Evolutionary conservation across 2,113 vertebrate genomes (phyloP).

Genomic region (Phalacrocorax pelagicus): DNA sequence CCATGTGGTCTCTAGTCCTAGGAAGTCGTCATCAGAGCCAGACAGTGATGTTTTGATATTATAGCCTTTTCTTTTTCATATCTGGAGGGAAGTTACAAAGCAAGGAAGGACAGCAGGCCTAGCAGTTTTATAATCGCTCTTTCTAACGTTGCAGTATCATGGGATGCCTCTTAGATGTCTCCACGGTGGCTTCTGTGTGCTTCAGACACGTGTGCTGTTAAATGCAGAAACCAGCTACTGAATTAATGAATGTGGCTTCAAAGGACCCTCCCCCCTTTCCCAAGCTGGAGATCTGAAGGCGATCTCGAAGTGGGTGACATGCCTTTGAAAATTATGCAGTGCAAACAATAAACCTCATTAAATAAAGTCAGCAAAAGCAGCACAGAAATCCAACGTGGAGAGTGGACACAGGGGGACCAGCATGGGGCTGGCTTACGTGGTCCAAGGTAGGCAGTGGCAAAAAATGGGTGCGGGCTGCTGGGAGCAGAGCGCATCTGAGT

Average conservation of each 20-base stretch:
- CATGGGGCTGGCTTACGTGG: background rate
- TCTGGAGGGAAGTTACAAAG: constrained; percentile 66
- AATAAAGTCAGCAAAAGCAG: constrained; percentile 59
- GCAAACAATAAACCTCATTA: constrained; percentile 78
- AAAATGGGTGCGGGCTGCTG: accelerated
- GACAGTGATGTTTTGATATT: constrained; percentile 72
- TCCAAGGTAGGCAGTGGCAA: background rate
- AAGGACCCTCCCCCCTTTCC: constrained; percentile 68
- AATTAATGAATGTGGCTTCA: constrained; percentile 79
- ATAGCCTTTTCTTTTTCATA: constrained; percentile 52
- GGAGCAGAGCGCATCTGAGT: accelerated
- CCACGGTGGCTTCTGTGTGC: constrained; percentile 65
- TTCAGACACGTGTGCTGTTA: constrained; percentile 69
- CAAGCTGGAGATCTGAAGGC: constrained; percentile 73
- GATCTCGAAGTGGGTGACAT: constrained; percentile 65
- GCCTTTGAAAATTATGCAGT: constrained; percentile 75
- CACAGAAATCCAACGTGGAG: background rate
- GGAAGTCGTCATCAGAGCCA: constrained; percentile 72
- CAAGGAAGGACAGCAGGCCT: constrained; percentile 37
- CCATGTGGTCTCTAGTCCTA: constrained; percentile 46
- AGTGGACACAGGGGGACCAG: background rate
- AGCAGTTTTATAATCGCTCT: constrained; percentile 63
- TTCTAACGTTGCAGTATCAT: constrained; percentile 65
- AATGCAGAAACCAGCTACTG: constrained; percentile 65
- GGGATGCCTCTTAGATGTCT: constrained; percentile 74